phyloP scores from a whole-genome alignment of 2,113 vertebrate species.

The Chaetorhynchus papuensis region DNA sequence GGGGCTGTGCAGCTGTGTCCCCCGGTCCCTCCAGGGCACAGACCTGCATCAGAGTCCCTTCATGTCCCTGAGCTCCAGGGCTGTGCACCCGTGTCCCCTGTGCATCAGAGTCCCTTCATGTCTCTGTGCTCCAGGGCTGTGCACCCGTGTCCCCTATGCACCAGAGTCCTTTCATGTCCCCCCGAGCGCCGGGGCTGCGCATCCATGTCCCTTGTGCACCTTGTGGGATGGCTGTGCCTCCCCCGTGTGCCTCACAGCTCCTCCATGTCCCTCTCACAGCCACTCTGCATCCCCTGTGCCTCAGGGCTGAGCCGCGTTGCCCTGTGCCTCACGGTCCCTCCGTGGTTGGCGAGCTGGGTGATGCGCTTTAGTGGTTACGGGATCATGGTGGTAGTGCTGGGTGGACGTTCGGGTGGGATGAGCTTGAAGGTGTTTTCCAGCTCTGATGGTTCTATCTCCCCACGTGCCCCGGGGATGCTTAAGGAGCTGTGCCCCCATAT shows the following conservation, averaged over 20 bases:
- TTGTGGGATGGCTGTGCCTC: too few relatives aligned
- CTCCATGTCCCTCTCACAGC: background rate
- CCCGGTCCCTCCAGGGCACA: too few relatives aligned
- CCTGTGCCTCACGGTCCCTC: background rate
- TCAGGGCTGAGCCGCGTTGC: background rate
- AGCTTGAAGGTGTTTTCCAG: background rate
- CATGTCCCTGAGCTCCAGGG: background rate
- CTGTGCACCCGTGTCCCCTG: background rate
- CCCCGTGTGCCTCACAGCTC: background rate
- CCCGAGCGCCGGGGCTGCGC: background rate
- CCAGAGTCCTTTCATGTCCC: fast-evolving
- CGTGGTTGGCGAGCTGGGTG: fast-evolving
- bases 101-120: too few relatives aligned
- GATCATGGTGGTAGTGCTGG: too few relatives aligned
- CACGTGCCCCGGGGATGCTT: background rate
- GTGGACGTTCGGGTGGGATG: too few relatives aligned
- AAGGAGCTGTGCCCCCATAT: too few relatives aligned
- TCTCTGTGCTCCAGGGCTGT: background rate
- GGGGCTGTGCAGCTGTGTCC: fast-evolving
- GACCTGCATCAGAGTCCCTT: too few relatives aligned
- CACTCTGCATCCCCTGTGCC: background rate
- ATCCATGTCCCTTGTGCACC: fast-evolving
- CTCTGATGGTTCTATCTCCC: background rate
- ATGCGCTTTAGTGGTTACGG: background rate
- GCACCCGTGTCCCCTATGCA: background rate